Conservation (phyloP, 2,113 vertebrate genomes). For the Erinaceus europaeus region DNA sequence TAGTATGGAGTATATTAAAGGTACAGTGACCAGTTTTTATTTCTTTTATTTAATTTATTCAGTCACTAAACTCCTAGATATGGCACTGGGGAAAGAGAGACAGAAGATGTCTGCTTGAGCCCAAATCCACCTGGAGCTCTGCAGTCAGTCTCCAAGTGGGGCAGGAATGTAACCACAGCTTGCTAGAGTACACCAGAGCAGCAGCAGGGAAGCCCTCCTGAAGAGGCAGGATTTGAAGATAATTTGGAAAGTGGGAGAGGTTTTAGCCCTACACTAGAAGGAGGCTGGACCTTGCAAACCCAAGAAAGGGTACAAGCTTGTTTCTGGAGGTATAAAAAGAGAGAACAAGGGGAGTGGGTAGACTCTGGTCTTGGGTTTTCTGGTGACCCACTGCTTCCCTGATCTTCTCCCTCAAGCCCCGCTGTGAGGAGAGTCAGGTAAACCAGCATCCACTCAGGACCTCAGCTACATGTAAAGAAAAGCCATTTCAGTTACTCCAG, state of each 20-base stretch:
- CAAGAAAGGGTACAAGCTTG: neutral
- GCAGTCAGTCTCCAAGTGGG: neutral
- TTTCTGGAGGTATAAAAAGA: neutral
- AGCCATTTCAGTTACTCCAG: neutral
- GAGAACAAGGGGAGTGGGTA: neutral
- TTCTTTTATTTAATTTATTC: too few species aligned
- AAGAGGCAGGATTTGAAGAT: neutral
- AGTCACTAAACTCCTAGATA: neutral
- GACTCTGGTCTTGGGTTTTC: neutral
- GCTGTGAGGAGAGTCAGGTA: neutral
- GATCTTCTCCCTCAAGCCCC: neutral
- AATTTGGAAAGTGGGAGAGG: neutral
- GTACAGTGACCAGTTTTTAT: too few species aligned
- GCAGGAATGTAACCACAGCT: neutral
- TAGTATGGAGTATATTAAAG: neutral
- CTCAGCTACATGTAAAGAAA: neutral
- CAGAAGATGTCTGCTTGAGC: neutral
- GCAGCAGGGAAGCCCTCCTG: neutral
- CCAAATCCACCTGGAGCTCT: neutral
- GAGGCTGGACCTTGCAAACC: neutral
- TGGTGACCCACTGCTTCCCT: neutral
- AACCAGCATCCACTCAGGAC: neutral
- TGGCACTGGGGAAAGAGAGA: neutral
- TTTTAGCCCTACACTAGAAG: neutral
- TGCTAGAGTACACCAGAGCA: neutral